Percentiles rank a stretch among this genome's conserved stretches.
Evolutionary conservation across 2,113 vertebrate species (phyloP).

Genomic region (Cyanoderma ruficeps): DNA sequence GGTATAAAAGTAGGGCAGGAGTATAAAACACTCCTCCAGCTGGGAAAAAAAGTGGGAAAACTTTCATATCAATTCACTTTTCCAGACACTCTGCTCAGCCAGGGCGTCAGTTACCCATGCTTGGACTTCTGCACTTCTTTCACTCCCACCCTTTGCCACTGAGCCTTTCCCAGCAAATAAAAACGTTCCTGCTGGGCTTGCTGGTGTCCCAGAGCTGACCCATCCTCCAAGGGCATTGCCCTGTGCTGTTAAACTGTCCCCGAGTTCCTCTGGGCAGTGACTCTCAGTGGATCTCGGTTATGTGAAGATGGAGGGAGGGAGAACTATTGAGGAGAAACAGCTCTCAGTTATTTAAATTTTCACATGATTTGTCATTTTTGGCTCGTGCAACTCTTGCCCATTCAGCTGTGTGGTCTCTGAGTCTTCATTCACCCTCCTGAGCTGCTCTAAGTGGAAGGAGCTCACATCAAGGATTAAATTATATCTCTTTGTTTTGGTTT

Average conservation of each 20-base stretch:
- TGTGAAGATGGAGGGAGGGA: background rate
- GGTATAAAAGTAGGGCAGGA: background rate
- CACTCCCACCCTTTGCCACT: background rate
- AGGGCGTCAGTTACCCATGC: fast-evolving
- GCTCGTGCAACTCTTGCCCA: background rate
- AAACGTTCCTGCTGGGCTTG: background rate
- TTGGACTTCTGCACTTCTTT: background rate
- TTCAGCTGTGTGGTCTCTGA: background rate
- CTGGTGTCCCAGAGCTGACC: background rate
- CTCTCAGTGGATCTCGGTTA: background rate
- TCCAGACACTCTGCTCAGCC: background rate
- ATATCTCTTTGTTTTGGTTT: background rate
- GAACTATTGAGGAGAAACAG: background rate
- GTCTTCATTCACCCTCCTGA: background rate
- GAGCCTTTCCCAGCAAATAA: background rate
- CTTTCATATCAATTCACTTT: background rate
- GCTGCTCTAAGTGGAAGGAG: background rate
- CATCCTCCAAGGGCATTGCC: background rate
- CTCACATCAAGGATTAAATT: background rate
- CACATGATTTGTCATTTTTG: background rate
- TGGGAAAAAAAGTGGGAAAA: background rate
- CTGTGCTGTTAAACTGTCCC: background rate
- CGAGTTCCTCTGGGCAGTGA: background rate
- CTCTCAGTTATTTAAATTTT: background rate
- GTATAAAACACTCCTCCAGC: background rate